Evolutionary conservation across 2,888 invertebrate species (phyloP).

Genomic region (Crepidodera aurea): DNA sequence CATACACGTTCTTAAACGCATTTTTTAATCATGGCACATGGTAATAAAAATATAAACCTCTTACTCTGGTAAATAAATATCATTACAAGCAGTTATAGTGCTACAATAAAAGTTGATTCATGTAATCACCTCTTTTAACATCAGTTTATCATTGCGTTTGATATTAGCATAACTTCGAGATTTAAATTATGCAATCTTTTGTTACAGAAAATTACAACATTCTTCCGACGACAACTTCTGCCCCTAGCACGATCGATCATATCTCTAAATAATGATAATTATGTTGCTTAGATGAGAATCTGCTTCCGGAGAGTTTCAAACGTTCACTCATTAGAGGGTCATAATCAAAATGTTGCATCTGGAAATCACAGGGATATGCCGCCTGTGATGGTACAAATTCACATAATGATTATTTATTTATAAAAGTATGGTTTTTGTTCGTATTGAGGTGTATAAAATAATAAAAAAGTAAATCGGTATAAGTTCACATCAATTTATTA

Average conservation of each 20-base stretch:
- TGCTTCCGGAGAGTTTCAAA: conserved; percentile 34
- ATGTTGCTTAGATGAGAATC: conserved; percentile 33
- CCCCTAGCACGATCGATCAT: conserved; percentile 26
- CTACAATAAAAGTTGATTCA: background rate
- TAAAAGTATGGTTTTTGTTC: too few relatives aligned
- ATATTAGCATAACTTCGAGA: conserved; percentile 20
- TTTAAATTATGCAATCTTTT: conserved; percentile 31
- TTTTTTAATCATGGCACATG: background rate
- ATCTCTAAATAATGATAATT: conserved; percentile 35
- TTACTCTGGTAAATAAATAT: background rate
- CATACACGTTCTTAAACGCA: background rate
- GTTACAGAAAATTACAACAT: conserved; percentile 26
- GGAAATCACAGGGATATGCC: background rate
- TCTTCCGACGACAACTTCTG: conserved; percentile 20
- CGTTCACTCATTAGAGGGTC: background rate
- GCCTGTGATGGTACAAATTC: too few relatives aligned
- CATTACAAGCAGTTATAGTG: background rate
- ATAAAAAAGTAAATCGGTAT: too few relatives aligned
- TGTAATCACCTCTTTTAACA: conserved; percentile 13
- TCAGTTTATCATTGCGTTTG: conserved; percentile 9
- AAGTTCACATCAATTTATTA: too few relatives aligned
- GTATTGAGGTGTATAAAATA: too few relatives aligned
- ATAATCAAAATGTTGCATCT: conserved; percentile 6
- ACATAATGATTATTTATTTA: too few relatives aligned
- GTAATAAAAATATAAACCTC: background rate